Percentiles rank a stretch among this genome's conserved stretches.
Evolutionary conservation across 2,113 vertebrate species (phyloP).

Genomic region (Sturnus vulgaris): DNA sequence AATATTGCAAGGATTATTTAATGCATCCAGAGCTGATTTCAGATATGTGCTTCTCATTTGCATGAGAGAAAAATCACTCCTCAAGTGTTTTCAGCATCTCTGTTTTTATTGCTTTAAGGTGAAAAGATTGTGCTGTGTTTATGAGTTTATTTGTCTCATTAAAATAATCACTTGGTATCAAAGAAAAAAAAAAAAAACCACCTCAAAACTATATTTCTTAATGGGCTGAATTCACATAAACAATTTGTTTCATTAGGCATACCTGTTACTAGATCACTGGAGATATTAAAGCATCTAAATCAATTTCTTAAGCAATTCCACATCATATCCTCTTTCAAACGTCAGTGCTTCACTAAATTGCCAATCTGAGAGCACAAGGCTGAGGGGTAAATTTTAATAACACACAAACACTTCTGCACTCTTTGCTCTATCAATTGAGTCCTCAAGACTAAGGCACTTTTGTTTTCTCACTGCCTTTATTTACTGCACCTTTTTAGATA

Average conservation of each 20-base stretch:
- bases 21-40: neutral
- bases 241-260: neutral
- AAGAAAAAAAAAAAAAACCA: neutral
- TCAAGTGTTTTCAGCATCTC: neutral
- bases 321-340: neutral
- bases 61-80: neutral
- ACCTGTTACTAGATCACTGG: neutral
- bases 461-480: neutral
- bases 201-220: neutral
- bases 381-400: neutral
- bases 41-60: neutral
- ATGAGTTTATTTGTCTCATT: neutral
- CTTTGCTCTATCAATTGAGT: neutral
- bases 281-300: slow-evolving; percentile 18
- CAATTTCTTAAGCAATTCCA: slow-evolving; percentile 17
- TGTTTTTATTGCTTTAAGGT: neutral
- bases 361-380: neutral
- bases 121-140: neutral
- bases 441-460: neutral
- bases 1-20: slow-evolving; percentile 19
- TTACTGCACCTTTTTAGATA: neutral
- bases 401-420: neutral
- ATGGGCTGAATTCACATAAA: neutral
- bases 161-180: neutral
- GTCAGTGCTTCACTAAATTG: neutral